Evolutionary conservation across 2,113 vertebrate genomes (phyloP), one percentile per base, ranked within the genome.

Genomic region (Danio rerio): DNA sequence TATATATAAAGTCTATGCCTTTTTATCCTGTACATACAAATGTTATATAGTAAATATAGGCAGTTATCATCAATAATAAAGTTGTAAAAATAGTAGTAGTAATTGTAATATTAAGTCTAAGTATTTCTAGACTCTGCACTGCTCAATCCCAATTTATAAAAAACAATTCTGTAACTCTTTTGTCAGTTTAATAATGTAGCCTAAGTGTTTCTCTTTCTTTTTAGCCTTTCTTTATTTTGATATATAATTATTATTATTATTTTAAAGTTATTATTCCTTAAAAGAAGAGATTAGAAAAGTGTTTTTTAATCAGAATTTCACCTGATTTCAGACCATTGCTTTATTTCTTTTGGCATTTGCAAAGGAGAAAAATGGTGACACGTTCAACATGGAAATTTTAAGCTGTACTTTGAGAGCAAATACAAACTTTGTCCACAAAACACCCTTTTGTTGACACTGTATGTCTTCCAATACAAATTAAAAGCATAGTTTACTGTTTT

Each of bases 361-460:
- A 40, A 42, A 42, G 20, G n/a, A 45, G 50, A 20, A 43, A 52
- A 43, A 68, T 10, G 2, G n/a, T 15, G 42, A 42, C 49, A 55
- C 13, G 45, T 59, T 21, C 20, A 45, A 50, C 45, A 49, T 6
- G 45, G 50, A 50, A 45, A 6, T 13, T 11, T 49, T 40, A 6
- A 61, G 8, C n/a, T 53, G 21, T 45, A 61, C 56, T 42, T 79
- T 62, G 40, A 15, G 40, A 47, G 56, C 70, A 83, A 80, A 80
- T 61, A 84, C 18, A 21, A 13, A 52, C 16, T 21, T 40, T 40
- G 58, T 9, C 7, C 56, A 73, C 43, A 50, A 50, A 50, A 59
- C 66, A 49, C 1, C 9, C 18, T 55, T 56, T 47, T 59, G 53
- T 58, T 77, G 72, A 49, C 45, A n/a, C n/a, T 45, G 6, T 13